Conservation (phyloP, 2,888 invertebrate genomes). For the Ormyrus pomaceus region DNA sequence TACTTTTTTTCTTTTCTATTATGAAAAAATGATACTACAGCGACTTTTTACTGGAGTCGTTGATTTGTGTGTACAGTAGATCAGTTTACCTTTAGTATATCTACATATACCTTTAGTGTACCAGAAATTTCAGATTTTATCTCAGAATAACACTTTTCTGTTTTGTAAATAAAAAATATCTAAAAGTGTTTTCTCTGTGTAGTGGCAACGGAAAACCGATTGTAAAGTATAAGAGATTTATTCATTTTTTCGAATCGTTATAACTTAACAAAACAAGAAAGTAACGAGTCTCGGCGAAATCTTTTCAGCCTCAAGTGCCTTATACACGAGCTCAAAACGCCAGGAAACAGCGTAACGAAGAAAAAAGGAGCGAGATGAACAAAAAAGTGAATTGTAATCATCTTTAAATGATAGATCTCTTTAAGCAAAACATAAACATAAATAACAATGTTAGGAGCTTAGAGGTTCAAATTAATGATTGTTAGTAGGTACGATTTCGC, state of each 20-base stretch:
- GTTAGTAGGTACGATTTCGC: slow-evolving; percentile 39
- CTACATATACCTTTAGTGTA: slow-evolving; percentile 39
- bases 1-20: slow-evolving; percentile 43
- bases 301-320: slow-evolving; percentile 56
- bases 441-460: slow-evolving; percentile 51
- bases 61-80: slow-evolving; percentile 56
- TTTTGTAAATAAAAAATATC: slow-evolving; percentile 55
- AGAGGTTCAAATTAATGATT: slow-evolving; percentile 45
- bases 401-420: slow-evolving; percentile 43
- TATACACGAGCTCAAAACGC: slow-evolving; percentile 47
- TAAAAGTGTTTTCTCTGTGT: slow-evolving; percentile 54
- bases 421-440: slow-evolving; percentile 20
- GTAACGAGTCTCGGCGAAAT: slow-evolving; percentile 44
- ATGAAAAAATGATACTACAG: slow-evolving; percentile 27
- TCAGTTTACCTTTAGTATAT: slow-evolving; percentile 48
- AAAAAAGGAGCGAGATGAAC: slow-evolving; percentile 18
- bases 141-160: slow-evolving; percentile 33
- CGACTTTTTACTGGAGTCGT: slow-evolving; percentile 36
- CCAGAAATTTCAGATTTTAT: slow-evolving; percentile 44
- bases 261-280: slow-evolving; percentile 40
- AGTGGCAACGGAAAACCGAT: slow-evolving; percentile 39
- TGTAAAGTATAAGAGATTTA: slow-evolving; percentile 47
- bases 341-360: slow-evolving; percentile 14
- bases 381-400: slow-evolving; percentile 33
- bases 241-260: slow-evolving; percentile 39